Conservation (phyloP, 1,140 invertebrate genomes). For the Scylla paramamosain region DNA sequence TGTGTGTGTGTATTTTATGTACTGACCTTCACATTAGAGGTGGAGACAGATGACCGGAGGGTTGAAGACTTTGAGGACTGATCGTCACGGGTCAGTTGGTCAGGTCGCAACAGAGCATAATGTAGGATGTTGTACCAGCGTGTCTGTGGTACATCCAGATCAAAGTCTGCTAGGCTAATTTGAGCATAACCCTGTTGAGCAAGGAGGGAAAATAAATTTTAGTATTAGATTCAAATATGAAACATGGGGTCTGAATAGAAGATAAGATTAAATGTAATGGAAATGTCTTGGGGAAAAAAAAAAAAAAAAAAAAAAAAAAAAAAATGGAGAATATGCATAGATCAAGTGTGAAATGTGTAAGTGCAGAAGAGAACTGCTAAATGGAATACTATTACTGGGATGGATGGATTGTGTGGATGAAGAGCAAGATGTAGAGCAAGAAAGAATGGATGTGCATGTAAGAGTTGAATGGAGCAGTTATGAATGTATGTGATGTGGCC, state of each 20-base stretch:
- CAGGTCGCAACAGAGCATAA: constrained; percentile 74
- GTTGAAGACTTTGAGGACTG: constrained; percentile 76
- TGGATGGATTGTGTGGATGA: too few species aligned
- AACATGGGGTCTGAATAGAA: background rate
- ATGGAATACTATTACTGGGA: too few species aligned
- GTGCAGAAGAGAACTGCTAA: too few species aligned
- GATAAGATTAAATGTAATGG: background rate
- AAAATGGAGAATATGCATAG: too few species aligned
- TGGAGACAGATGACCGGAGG: constrained; percentile 71
- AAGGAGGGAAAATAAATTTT: background rate
- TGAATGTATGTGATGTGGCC: too few species aligned
- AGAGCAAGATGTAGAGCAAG: too few species aligned
- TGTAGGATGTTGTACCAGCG: constrained; percentile 95
- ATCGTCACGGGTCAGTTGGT: constrained; percentile 66
- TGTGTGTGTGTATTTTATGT: background rate
- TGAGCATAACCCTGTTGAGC: constrained; percentile 92
- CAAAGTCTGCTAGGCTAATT: constrained; percentile 97
- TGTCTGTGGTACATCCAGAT: constrained; percentile 88
- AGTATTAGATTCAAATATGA: background rate
- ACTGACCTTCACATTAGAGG: constrained; percentile 71
- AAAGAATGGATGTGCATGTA: too few species aligned
- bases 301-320: too few species aligned
- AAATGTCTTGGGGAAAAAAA: too few species aligned
- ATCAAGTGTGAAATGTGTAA: too few species aligned
- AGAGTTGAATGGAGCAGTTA: too few species aligned